Percentiles rank a stretch among this genome's conserved stretches.
phyloP scores from a whole-genome alignment of 2,888 invertebrate genomes.

The Scotopteryx bipunctaria region DNA sequence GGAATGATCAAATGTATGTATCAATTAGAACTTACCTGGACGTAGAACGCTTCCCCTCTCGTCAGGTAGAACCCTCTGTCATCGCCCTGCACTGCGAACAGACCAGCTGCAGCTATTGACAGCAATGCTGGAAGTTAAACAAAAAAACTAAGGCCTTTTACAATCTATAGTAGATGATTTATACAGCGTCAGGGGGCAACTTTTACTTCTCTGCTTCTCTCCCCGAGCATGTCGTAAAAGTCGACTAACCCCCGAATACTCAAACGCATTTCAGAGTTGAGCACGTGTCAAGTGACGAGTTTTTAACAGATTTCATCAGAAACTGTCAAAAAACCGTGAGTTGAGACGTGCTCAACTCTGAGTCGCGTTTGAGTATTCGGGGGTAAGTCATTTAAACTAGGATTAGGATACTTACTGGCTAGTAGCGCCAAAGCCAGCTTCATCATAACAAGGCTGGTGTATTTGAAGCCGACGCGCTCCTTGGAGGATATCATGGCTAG shows the following conservation, averaged over 20 bases:
- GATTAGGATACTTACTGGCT: slow-evolving; percentile 85
- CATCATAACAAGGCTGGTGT: slow-evolving; percentile 89
- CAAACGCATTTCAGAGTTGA: too few relatives aligned
- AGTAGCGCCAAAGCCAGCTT: slow-evolving; percentile 91
- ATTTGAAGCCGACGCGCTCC: slow-evolving; percentile 90
- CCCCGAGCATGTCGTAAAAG: too few relatives aligned
- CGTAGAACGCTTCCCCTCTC: slow-evolving; percentile 93
- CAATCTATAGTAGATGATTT: slow-evolving; percentile 1
- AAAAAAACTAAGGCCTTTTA: too few relatives aligned
- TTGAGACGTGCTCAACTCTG: too few relatives aligned
- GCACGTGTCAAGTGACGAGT: too few relatives aligned
- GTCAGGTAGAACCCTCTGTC: slow-evolving; percentile 90
- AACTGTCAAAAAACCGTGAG: too few relatives aligned
- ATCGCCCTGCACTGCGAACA: slow-evolving; percentile 94
- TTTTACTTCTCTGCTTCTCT: too few relatives aligned
- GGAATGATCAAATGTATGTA: too few relatives aligned
- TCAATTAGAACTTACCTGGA: slow-evolving; percentile 85
- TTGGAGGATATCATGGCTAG: slow-evolving; percentile 94
- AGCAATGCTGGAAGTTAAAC: slow-evolving; percentile 86
- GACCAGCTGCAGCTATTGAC: slow-evolving; percentile 90
- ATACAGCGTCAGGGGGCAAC: too few relatives aligned
- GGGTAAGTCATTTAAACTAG: background rate
- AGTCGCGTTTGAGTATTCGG: too few relatives aligned
- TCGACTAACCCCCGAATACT: too few relatives aligned
- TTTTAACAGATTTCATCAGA: too few relatives aligned